Conservation (phyloP, 2,888 invertebrate species). For the Diplolepis rosae region DNA sequence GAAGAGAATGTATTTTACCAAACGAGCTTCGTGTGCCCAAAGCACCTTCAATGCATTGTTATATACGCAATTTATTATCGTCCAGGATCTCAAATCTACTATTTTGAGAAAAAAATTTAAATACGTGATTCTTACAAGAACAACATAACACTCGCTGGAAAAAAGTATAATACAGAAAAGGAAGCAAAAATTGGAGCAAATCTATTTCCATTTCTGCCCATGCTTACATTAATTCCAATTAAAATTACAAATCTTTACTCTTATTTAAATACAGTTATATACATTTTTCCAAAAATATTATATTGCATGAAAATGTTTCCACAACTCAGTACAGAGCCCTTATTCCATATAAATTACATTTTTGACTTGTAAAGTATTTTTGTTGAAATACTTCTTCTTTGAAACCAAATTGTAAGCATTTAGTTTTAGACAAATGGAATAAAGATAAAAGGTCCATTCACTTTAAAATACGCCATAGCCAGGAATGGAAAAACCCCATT, state of each 20-base stretch:
- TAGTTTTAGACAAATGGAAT: background rate
- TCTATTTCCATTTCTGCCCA: background rate
- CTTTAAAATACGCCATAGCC: background rate
- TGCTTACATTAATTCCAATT: background rate
- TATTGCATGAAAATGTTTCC: conserved; percentile 14
- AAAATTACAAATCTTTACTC: background rate
- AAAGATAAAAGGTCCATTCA: background rate
- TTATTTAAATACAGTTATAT: background rate
- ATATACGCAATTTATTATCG: conserved; percentile 50
- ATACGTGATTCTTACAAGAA: conserved; percentile 5
- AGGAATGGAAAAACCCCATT: too few species aligned
- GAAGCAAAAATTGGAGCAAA: background rate
- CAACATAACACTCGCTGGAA: background rate
- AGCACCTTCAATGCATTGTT: conserved; percentile 63
- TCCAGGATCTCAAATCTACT: conserved; percentile 42
- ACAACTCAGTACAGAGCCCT: too few species aligned
- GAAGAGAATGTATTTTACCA: conserved; percentile 65
- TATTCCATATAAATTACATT: too few species aligned
- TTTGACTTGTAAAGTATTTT: conserved; percentile 34
- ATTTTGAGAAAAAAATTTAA: background rate
- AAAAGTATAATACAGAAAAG: conserved; percentile 8
- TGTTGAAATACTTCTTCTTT: background rate
- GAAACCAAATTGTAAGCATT: too few species aligned
- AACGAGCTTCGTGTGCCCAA: conserved; percentile 65
- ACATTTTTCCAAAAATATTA: conserved; percentile 8